Conservation (phyloP, 1,140 invertebrate species). For the Drosophila ananassae region DNA sequence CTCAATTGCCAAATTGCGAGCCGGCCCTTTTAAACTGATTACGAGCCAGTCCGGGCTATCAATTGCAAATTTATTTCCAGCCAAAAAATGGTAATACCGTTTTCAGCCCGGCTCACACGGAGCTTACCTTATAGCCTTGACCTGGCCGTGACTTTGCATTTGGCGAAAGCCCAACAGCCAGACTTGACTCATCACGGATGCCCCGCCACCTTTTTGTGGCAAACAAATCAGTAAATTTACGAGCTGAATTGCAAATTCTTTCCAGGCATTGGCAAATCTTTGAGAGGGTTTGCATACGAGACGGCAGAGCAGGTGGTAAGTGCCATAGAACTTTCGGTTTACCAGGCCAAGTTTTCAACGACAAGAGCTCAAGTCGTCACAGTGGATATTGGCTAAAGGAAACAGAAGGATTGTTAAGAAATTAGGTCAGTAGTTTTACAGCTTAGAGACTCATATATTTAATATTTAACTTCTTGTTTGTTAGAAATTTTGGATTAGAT, state of each 20-base stretch:
- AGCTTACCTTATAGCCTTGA: slow-evolving; percentile 56
- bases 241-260: slow-evolving; percentile 65
- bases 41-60: slow-evolving; percentile 54
- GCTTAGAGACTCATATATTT: too few species aligned
- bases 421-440: too few species aligned
- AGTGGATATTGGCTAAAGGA: not conserved
- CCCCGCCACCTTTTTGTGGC: slow-evolving; percentile 54
- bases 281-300: slow-evolving; percentile 21
- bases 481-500: too few species aligned
- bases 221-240: slow-evolving; percentile 64
- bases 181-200: slow-evolving; percentile 40
- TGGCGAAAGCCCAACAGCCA: slow-evolving; percentile 22
- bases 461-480: too few species aligned
- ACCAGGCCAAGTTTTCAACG: slow-evolving; percentile 3
- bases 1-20: slow-evolving; percentile 61
- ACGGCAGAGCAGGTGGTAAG: slow-evolving; percentile 20
- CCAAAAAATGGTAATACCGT: slow-evolving; percentile 15
- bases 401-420: too few species aligned
- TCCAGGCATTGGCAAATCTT: slow-evolving; percentile 27
- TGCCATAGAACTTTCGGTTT: slow-evolving; percentile 21
- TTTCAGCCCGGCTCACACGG: slow-evolving; percentile 13
- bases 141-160: slow-evolving; percentile 62
- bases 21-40: slow-evolving; percentile 70
- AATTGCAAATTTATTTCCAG: slow-evolving; percentile 65
- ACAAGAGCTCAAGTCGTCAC: slow-evolving; percentile 1